Percentiles rank a stretch among this genome's conserved stretches.
Conservation (phyloP, 2,797 vertebrate species). For the Borostomias antarcticus region DNA sequence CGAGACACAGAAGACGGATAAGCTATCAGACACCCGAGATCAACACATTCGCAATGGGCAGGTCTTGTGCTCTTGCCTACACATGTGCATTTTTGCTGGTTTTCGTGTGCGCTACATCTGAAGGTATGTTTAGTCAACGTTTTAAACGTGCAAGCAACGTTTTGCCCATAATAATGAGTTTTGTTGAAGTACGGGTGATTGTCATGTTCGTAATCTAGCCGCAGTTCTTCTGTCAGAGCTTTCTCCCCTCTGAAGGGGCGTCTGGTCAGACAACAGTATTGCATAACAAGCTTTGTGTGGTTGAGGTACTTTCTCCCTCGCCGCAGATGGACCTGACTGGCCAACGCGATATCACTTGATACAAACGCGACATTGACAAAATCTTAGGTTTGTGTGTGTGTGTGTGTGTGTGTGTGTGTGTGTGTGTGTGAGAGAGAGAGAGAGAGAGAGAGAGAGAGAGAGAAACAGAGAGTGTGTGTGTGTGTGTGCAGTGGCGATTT, state of each 20-base stretch:
- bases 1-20: background rate
- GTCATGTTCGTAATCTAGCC: too few species aligned
- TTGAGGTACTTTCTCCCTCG: too few species aligned
- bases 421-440: background rate
- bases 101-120: conserved; percentile 37
- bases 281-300: too few species aligned
- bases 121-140: conserved; percentile 42
- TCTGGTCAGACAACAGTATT: too few species aligned
- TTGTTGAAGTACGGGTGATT: too few species aligned
- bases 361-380: too few species aligned
- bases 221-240: too few species aligned
- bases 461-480: too few species aligned
- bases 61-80: conserved; percentile 33
- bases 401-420: background rate
- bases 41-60: conserved; percentile 36
- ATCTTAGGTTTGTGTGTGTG: conserved; percentile 25
- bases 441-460: too few species aligned
- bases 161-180: too few species aligned
- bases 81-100: conserved; percentile 30
- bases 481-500: too few species aligned
- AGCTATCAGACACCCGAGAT: background rate
- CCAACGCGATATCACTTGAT: conserved; percentile 52
- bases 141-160: background rate
- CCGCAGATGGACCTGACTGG: conserved; percentile 33
- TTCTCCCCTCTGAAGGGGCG: too few species aligned